Conservation (phyloP, 92 coral and sea anemone genomes). For the Epizoanthus scotinus region DNA sequence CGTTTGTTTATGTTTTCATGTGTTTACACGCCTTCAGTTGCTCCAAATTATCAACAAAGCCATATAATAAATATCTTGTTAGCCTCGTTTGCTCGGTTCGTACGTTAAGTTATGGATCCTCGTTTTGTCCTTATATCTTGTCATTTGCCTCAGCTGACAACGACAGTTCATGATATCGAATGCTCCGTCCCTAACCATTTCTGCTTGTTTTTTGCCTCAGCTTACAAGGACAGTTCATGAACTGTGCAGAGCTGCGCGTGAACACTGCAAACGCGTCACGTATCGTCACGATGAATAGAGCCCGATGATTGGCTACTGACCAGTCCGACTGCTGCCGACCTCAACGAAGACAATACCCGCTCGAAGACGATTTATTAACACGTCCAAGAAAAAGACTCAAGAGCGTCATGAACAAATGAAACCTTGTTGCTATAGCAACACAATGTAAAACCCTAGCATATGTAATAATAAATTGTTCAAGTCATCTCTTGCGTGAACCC, state of each 20-base stretch:
- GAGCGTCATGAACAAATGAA: background rate
- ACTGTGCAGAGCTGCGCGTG: conserved; percentile 54
- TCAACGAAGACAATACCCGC: background rate
- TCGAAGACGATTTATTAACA: background rate
- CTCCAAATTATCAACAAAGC: too few species aligned
- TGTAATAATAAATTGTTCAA: background rate
- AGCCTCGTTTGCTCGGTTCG: too few species aligned
- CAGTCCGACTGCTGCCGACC: background rate
- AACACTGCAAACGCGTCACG: conserved; percentile 45
- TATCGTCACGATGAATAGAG: conserved; percentile 7
- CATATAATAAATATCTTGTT: too few species aligned
- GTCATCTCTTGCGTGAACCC: background rate
- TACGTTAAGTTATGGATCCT: too few species aligned
- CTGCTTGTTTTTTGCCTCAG: background rate
- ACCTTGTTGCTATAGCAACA: conserved; percentile 7
- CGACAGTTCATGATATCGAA: too few species aligned
- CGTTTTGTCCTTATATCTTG: too few species aligned
- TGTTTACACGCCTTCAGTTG: too few species aligned
- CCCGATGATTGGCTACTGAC: background rate
- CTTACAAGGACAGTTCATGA: conserved; percentile 43
- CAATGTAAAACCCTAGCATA: conserved; percentile 1
- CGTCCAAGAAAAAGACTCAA: background rate
- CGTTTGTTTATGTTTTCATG: too few species aligned
- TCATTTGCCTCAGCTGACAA: too few species aligned
- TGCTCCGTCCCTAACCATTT: background rate